Conservation (phyloP, 2,888 invertebrate species). For the Allophyes oxyacanthae region DNA sequence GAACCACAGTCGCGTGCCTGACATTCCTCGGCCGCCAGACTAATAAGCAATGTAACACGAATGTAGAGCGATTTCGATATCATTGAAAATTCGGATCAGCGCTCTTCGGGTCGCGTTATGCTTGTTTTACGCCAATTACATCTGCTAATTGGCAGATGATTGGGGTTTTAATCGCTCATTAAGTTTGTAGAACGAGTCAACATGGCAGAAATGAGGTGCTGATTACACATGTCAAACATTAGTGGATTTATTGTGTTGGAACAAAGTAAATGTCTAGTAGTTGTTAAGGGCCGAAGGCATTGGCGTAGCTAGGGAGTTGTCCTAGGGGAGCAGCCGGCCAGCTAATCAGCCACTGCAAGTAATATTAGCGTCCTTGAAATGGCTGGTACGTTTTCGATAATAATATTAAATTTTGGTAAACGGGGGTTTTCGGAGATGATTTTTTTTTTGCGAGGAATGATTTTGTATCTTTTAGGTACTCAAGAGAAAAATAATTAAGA, state of each 20-base stretch:
- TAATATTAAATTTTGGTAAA: no score
- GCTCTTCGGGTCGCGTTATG: constrained; percentile 37
- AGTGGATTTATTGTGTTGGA: constrained; percentile 43
- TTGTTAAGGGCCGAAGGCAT: constrained; percentile 13
- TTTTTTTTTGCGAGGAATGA: no score
- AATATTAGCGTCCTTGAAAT: no score
- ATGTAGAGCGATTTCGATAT: constrained; percentile 50
- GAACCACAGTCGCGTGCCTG: constrained; percentile 66
- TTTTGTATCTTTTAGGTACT: no score
- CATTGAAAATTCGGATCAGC: constrained; percentile 47
- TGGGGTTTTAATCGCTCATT: constrained; percentile 46
- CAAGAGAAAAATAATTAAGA: no score
- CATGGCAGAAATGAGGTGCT: constrained; percentile 39
- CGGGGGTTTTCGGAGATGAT: no score
- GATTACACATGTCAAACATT: constrained; percentile 48
- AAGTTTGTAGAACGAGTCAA: constrained; percentile 39
- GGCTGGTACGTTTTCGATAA: no score
- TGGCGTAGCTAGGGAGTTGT: no score
- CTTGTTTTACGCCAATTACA: constrained; percentile 51
- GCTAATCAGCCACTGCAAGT: no score
- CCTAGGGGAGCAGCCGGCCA: no score
- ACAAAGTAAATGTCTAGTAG: constrained; percentile 40
- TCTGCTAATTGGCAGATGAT: constrained; percentile 51
- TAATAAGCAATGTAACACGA: constrained; percentile 42
- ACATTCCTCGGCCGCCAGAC: constrained; percentile 60